Percentiles rank a stretch among this genome's conserved stretches.
Evolutionary conservation across 2,888 invertebrate species (phyloP).

Genomic region (Sipha maydis): DNA sequence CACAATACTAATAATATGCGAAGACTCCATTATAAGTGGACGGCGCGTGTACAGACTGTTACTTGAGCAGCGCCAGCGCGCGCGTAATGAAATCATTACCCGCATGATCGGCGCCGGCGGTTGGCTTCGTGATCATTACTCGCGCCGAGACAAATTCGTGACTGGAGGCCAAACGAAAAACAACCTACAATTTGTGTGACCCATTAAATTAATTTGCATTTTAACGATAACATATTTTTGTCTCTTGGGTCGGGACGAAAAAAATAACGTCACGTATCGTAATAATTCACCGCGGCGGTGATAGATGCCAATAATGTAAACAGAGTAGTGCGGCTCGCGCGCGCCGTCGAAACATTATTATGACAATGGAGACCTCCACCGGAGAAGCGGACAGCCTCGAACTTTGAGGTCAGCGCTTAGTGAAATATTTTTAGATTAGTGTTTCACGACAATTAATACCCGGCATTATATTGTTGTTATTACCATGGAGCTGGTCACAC

Average conservation of each 20-base stretch:
- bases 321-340: not conserved
- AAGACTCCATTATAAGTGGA: constrained; percentile 5
- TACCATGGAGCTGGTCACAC: constrained; percentile 16
- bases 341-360: constrained; percentile 17
- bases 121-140: constrained; percentile 7
- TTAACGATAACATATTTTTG: constrained; percentile 29
- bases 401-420: constrained; percentile 55
- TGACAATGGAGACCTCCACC: constrained; percentile 55
- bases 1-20: not conserved
- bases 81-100: constrained; percentile 27
- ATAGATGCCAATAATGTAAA: constrained; percentile 54
- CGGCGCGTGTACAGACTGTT: not conserved
- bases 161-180: constrained; percentile 34
- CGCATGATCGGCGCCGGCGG: constrained; percentile 2
- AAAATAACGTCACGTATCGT: not conserved
- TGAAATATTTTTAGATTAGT: constrained; percentile 50
- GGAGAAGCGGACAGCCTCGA: constrained; percentile 59
- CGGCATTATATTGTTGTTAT: not conserved
- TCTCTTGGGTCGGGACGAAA: constrained; percentile 30
- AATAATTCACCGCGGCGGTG: constrained; percentile 23
- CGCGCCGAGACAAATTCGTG: constrained; percentile 41
- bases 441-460: constrained; percentile 48
- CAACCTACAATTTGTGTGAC: constrained; percentile 35
- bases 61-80: not conserved
- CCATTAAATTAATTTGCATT: constrained; percentile 48